phyloP scores from a whole-genome alignment of 2,797 vertebrate species.

The Sebastes elongatus region DNA sequence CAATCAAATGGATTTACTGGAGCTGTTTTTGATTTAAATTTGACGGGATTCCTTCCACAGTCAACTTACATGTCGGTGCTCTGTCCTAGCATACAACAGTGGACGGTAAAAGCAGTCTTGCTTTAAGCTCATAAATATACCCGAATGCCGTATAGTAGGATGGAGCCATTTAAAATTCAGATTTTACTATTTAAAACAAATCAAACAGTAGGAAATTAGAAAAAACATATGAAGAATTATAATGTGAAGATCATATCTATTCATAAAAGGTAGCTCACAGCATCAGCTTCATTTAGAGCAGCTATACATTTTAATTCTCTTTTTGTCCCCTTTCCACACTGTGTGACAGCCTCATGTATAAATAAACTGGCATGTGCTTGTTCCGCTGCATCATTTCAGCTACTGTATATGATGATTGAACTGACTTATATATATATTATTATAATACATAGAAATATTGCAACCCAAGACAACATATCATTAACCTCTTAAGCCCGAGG shows the following conservation, averaged over 20 bases:
- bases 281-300: neutral
- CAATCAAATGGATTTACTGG: slow-evolving; percentile 32
- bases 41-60: slow-evolving; percentile 18
- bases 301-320: neutral
- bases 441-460: neutral
- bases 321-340: neutral
- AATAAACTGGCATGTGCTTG: neutral
- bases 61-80: neutral
- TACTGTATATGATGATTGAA: neutral
- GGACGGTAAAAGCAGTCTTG: neutral
- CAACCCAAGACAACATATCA: neutral
- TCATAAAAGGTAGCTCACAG: neutral
- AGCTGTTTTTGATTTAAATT: slow-evolving; percentile 17
- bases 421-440: neutral
- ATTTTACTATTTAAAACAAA: neutral
- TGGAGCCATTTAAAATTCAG: neutral
- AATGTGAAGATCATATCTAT: neutral
- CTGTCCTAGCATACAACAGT: neutral
- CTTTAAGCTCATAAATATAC: neutral
- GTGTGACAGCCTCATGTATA: neutral
- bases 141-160: neutral
- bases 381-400: neutral
- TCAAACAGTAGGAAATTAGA: neutral
- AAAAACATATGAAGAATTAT: neutral
- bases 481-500: neutral